Evolutionary conservation across 2,113 vertebrate species (phyloP), one percentile per base, ranked within the genome.

Genomic region (Antechinus stuartii): DNA sequence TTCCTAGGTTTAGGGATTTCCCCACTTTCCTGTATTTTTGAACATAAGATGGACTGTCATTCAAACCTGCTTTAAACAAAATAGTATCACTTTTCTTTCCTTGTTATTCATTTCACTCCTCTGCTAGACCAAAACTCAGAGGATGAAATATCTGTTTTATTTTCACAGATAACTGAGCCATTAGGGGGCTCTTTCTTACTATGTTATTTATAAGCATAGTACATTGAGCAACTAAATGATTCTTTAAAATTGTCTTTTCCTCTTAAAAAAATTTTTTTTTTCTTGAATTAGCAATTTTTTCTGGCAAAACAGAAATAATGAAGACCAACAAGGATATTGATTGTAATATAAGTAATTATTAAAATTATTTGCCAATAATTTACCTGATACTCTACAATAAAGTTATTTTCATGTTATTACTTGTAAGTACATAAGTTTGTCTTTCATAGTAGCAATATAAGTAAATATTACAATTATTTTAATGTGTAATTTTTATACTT

Each of bases 121-220:
- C 93, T 93, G 91, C 92, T 50, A 92, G 94, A 96, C 46, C 52
- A 95, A 27, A 96, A 95, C 47, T 91, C 52, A 92, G 5, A 95
- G 95, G 95, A 95, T 94, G 10, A 47, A 0, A 89, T 93, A 68
- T 91, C 92, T 91, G 76, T 97, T 96, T 46, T 96, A 30, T 95
- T 97, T 96, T 97, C 90, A 57, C 91, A 96, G 94, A 52, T 90
- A 96, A 96, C 46, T 54, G 92, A 96, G 90, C 99, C 98, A 98
- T 98, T 99, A 99, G 99, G 98, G 98, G 98, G 98, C 98, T 98
- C 97, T 98, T 98, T 98, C 84, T 95, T 95, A 97, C 98, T 97
- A 42, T 94, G 91, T n/a, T 98, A 98, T 98, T 93, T 94, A 90
- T 91, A 95, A 97, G 56, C 2, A 92, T 96, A 91, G 50, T 93